Evolutionary conservation across 2,113 vertebrate genomes (phyloP).

Genomic region (Chamaetylas fuelleborni): DNA sequence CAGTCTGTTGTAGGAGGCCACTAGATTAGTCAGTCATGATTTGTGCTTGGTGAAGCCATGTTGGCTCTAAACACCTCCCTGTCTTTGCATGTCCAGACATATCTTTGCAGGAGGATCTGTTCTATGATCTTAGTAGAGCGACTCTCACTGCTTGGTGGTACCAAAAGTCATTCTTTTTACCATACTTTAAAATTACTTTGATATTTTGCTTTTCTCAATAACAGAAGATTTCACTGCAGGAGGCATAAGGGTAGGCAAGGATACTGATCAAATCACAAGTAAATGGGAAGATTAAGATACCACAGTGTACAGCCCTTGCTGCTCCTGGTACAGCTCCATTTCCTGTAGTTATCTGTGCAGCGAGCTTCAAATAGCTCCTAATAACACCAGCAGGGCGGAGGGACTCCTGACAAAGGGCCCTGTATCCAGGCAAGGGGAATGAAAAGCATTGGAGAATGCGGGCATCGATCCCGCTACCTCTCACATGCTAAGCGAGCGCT

Average conservation of each 20-base stretch:
- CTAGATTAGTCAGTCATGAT: not conserved
- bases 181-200: not conserved
- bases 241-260: not conserved
- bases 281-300: not conserved
- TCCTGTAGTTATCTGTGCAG: not conserved
- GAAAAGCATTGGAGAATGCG: not conserved
- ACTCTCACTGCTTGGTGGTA: not conserved
- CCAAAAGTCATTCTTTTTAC: not conserved
- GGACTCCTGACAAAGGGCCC: no score
- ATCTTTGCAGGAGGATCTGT: not conserved
- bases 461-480: not conserved
- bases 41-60: not conserved
- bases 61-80: not conserved
- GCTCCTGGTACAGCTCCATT: not conserved
- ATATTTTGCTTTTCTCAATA: not conserved
- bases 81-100: not conserved
- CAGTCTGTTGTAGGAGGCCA: not conserved
- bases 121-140: not conserved
- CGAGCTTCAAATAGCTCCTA: not conserved
- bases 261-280: not conserved
- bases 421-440: not conserved
- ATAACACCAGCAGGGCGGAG: not conserved
- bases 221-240: not conserved
- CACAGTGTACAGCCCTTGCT: not conserved
- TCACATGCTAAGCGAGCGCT: slow-evolving; percentile 17